Conservation (phyloP, 2,888 invertebrate species). For the Morinoia aosen region DNA sequence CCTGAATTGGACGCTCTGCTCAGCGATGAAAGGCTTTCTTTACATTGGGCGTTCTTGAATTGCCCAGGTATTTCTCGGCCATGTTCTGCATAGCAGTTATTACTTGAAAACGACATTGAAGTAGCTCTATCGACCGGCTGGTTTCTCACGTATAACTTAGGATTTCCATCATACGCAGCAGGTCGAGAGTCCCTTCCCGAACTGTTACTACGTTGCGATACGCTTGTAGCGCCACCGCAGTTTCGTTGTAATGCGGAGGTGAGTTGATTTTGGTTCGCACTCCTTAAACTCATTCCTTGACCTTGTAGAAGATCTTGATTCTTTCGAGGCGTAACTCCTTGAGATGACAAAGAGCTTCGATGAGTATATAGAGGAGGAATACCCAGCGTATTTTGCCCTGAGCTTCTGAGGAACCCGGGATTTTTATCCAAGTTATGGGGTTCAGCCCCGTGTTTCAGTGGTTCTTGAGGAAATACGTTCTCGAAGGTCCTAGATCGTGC, state of each 20-base stretch:
- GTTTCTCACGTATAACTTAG: background rate
- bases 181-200: background rate
- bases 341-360: background rate
- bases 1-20: background rate
- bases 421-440: background rate
- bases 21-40: background rate
- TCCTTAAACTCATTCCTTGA: background rate
- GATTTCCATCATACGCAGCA: background rate
- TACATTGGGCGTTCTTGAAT: background rate
- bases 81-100: background rate
- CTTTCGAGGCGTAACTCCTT: background rate
- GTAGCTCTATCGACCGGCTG: background rate
- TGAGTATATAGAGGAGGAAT: background rate
- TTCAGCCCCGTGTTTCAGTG: background rate
- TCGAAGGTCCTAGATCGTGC: background rate
- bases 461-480: background rate
- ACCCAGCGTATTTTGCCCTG: conserved; percentile 1
- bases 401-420: background rate
- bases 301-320: background rate
- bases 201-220: background rate
- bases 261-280: background rate
- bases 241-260: background rate
- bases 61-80: background rate
- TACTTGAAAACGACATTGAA: background rate
- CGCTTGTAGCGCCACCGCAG: background rate